Evolutionary conservation across 2,888 invertebrate species (phyloP).

Genomic region (Dolichomitus sp.): DNA sequence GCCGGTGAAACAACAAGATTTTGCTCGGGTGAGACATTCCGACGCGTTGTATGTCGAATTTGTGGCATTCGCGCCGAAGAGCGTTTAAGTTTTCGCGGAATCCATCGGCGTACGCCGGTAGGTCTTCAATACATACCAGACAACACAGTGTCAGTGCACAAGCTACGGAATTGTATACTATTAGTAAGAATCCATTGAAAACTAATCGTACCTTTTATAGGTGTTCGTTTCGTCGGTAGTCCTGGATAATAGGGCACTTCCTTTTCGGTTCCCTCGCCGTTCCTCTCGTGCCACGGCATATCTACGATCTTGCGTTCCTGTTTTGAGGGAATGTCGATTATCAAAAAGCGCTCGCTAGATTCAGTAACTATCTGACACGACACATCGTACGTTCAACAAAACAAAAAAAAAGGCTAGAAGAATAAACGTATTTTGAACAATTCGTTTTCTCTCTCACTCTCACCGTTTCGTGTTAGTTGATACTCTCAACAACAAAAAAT

Average conservation of each 20-base stretch:
- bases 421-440: slow-evolving; percentile 1
- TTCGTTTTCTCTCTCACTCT: slow-evolving; percentile 8
- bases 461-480: slow-evolving; percentile 23
- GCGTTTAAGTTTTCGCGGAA: slow-evolving; percentile 24
- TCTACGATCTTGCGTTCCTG: slow-evolving; percentile 89
- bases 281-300: slow-evolving; percentile 92
- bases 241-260: slow-evolving; percentile 91
- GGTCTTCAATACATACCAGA: slow-evolving; percentile 85
- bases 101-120: slow-evolving; percentile 59
- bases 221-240: slow-evolving; percentile 92
- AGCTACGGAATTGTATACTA: slow-evolving; percentile 85
- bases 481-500: neutral
- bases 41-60: slow-evolving; percentile 39
- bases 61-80: slow-evolving; percentile 8
- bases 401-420: neutral
- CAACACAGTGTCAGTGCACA: slow-evolving; percentile 82
- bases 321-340: slow-evolving; percentile 66
- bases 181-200: slow-evolving; percentile 74
- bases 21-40: neutral
- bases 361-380: slow-evolving; percentile 1
- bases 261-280: slow-evolving; percentile 88
- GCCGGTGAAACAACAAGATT: neutral
- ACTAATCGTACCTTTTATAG: slow-evolving; percentile 91
- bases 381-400: slow-evolving; percentile 19
- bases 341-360: neutral